Evolutionary conservation across 2,113 vertebrate species (phyloP).

Genomic region (Planiliza haematocheilus): DNA sequence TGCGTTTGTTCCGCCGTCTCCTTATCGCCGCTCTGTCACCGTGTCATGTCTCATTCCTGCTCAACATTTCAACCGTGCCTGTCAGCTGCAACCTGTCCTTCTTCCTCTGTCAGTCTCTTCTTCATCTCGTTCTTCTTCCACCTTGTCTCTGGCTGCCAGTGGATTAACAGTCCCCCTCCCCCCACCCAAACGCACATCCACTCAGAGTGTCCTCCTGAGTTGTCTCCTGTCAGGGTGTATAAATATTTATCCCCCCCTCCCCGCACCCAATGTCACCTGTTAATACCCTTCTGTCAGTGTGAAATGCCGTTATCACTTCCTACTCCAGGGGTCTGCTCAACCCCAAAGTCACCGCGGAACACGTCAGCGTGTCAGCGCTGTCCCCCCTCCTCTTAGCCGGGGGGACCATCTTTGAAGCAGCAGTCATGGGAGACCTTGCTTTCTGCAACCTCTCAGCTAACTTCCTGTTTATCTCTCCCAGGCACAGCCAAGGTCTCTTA

Average conservation of each 20-base stretch:
- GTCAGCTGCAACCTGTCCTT: conserved; percentile 44
- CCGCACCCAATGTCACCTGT: conserved; percentile 67
- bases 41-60: conserved; percentile 52
- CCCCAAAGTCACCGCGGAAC: conserved; percentile 50
- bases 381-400: background rate
- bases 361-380: conserved; percentile 39
- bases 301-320: conserved; percentile 55
- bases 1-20: conserved; percentile 50
- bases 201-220: conserved; percentile 38
- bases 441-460: conserved; percentile 42
- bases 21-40: conserved; percentile 51
- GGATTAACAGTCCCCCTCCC: conserved; percentile 56
- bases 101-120: conserved; percentile 47
- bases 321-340: conserved; percentile 58
- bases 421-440: conserved; percentile 47
- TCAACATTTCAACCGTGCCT: conserved; percentile 53
- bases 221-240: conserved; percentile 65
- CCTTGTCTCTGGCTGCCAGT: conserved; percentile 56
- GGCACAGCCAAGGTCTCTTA: conserved; percentile 57
- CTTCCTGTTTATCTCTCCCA: conserved; percentile 65
- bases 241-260: conserved; percentile 70
- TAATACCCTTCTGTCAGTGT: conserved; percentile 69
- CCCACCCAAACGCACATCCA: background rate
- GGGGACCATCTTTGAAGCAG: conserved; percentile 24
- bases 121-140: conserved; percentile 7